Base-by-base conservation (phyloP, 2,888 invertebrate species). In the Anthophora plumipes region DNA sequence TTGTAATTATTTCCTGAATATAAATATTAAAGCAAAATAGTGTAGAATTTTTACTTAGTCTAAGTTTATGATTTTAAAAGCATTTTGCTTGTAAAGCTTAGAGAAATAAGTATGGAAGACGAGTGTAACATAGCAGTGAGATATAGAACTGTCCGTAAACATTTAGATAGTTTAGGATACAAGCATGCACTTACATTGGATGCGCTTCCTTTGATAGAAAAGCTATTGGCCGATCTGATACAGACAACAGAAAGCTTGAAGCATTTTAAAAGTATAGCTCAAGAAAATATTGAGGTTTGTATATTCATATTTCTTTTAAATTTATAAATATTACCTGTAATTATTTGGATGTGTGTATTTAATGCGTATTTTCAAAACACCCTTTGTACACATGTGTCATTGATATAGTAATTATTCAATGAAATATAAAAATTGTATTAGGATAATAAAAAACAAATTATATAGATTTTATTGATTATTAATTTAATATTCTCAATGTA, bases 161-260 rank as follows among this genome's bases (percentile, higher is more conserved):
- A 97, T 91, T 94, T 98, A 52, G 97, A 98, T 93, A 96, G 96
- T 79, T 94, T 98, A 82, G 98, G 98, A 1, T 98, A 98, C 91
- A 95, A 95, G 59, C 96, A 97, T 90, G 94, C 95, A 1, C 94
- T 98, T 82, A 96, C 96, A 0, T 93, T 96, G 17, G 97, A 98
- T 82, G 96, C 96, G 59, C 94, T 98, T 54, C 96, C 97, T 50
- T 94, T 98, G 83, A 97, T 98, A 85, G 96, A 97, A 93, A 96
- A 95, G 90, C 93, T 98, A 77, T 94, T 98, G 70, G 96, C 96
- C 59, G 98, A 98, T 94, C 95, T 98, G 77, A 94, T 98, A 80
- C 96, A 97, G 92, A 98, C 98, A 11, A 98, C 98, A n/a, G 96
- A 97, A 86, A 97, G 96, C 91, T 94, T 98, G 71, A 96, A 97